Percentiles rank a stretch among this genome's conserved stretches.
Evolutionary conservation across 2,113 vertebrate genomes (phyloP).

Genomic region (Rhombomys opimus): DNA sequence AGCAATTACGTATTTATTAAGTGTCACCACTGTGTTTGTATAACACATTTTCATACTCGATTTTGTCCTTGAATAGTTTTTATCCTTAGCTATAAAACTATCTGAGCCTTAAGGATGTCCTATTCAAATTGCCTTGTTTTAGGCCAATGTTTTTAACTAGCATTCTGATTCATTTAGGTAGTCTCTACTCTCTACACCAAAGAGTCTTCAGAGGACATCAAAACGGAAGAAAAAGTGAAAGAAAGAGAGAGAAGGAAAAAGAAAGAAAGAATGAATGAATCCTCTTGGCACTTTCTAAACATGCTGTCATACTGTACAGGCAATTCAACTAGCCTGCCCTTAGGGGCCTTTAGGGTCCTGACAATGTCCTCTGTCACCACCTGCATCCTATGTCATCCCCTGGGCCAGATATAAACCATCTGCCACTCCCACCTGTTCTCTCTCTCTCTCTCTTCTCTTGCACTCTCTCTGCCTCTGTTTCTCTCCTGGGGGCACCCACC

Average conservation of each 20-base stretch:
- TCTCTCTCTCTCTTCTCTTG: too few species aligned
- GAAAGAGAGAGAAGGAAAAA: constrained; percentile 38
- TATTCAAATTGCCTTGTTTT: constrained; percentile 79
- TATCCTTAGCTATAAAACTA: constrained; percentile 76
- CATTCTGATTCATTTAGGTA: constrained; percentile 76
- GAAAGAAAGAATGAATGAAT: constrained; percentile 33
- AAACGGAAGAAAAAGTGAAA: constrained; percentile 22
- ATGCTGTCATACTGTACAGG: neutral
- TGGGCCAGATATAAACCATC: too few species aligned
- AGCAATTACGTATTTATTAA: constrained; percentile 82
- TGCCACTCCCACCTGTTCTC: too few species aligned
- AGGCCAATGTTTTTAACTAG: constrained; percentile 74
- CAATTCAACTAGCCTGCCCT: too few species aligned
- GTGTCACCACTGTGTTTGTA: constrained; percentile 78
- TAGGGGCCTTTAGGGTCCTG: too few species aligned
- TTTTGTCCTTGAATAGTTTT: constrained; percentile 85
- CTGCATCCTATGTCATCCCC: too few species aligned
- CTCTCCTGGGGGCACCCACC: too few species aligned
- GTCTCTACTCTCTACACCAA: constrained; percentile 64
- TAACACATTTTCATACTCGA: constrained; percentile 81
- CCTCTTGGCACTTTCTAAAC: constrained; percentile 68
- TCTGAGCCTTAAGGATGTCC: constrained; percentile 75
- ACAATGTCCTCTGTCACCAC: too few species aligned
- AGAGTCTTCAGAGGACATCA: constrained; percentile 79
- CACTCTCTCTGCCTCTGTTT: too few species aligned